phyloP scores from a whole-genome alignment of 2,113 vertebrate genomes.

The Polyodon spathula region DNA sequence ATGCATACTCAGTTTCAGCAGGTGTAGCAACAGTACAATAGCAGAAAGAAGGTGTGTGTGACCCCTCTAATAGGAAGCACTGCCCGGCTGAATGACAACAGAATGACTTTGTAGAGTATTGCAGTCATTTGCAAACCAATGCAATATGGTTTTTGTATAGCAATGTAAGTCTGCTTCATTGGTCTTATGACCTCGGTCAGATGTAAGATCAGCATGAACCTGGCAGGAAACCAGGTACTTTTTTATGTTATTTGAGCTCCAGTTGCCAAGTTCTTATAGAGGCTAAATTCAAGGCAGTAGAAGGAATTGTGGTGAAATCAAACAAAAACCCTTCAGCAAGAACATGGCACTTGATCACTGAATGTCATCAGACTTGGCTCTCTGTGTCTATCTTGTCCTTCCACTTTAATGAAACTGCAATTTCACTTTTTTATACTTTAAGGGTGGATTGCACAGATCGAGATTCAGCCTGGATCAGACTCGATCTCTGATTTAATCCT shows the following conservation, averaged over 20 bases:
- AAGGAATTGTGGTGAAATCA: conserved; percentile 1
- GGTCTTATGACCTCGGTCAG: not conserved
- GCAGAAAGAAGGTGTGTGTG: too few relatives aligned
- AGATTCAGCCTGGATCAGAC: too few relatives aligned
- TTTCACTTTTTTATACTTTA: too few relatives aligned
- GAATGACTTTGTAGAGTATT: not conserved
- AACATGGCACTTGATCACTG: conserved; percentile 2
- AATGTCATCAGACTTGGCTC: not conserved
- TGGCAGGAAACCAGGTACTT: conserved; percentile 3
- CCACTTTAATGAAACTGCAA: too few relatives aligned
- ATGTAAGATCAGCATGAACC: not conserved
- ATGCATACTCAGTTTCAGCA: too few relatives aligned
- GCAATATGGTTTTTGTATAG: conserved; percentile 1
- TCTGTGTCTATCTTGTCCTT: not conserved
- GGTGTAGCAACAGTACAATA: too few relatives aligned
- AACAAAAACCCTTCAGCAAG: not conserved
- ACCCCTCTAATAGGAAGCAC: too few relatives aligned
- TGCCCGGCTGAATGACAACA: too few relatives aligned
- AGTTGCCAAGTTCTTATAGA: conserved; percentile 5
- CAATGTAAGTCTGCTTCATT: conserved; percentile 6
- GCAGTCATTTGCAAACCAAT: not conserved
- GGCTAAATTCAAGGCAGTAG: not conserved
- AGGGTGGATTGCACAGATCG: too few relatives aligned
- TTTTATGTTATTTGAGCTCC: conserved; percentile 4
- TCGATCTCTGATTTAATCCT: too few relatives aligned